Base-by-base conservation (phyloP, 2,113 vertebrate species). In the Pithys albifrons region DNA sequence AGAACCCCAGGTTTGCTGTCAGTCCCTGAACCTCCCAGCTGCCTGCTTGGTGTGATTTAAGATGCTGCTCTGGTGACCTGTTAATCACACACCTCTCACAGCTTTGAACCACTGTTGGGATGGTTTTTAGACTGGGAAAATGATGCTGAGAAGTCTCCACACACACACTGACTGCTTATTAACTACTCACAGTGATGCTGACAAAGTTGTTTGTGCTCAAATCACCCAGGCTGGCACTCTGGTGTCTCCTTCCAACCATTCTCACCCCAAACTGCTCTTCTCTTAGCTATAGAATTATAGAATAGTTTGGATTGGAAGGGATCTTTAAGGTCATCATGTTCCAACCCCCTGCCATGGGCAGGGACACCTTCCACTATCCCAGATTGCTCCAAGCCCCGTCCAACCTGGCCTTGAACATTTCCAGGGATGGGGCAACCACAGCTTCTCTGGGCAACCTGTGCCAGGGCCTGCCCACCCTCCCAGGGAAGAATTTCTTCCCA, bases 381-480 rank as follows among this genome's bases (percentile, higher is more conserved):
- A 64, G 49, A 14, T 0, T 76, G 20, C 12, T 77, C 55, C 55
- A 43, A 83, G 3, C 29, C 13, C 23, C 0, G 0, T 82, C 28
- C 61, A 82, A 0, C 19, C n/a, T n/a, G n/a, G 28, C n/a, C 39
- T 41, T 9, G 70, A 11, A 25, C 46, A 48, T 5, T 82, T 46
- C 17, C 48, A 76, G 48, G n/a, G 29, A 55, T 76, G 71, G 29
- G 0, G 9, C n/a, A 83, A 20, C n/a, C 29, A 41, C 48, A 41
- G 7, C 2, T 62, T 15, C 9, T 31, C 29, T 55, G 41, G 11
- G 2, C 0, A 29, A 1, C 2, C 11, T 31, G 0, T 37, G 2
- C 43, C 43, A 88, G 35, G 2, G 4, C 4, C 39, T 82, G 24
- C 0, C 1, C 17, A 12, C 17, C 6, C 11, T 48, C 20, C 0